phyloP scores from a whole-genome alignment of 2,888 invertebrate species.

The Cephus pulcher region DNA sequence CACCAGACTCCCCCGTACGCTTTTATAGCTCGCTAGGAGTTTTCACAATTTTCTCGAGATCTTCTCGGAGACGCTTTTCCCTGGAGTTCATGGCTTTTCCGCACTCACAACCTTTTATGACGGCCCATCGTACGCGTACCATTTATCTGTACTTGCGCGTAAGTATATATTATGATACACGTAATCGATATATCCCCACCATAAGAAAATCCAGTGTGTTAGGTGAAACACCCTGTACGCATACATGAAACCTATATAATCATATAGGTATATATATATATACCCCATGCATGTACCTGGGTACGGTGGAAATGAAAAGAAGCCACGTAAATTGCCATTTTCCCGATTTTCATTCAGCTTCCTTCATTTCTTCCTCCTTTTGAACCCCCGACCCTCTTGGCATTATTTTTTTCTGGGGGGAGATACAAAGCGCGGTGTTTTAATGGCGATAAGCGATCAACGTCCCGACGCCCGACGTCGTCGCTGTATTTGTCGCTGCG shows the following conservation, averaged over 20 bases:
- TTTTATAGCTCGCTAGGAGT: not conserved
- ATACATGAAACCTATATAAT: too few relatives aligned
- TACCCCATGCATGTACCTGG: not conserved
- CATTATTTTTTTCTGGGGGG: slow-evolving; percentile 5
- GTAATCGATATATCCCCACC: too few relatives aligned
- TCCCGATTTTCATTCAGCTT: not conserved
- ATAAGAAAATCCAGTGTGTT: too few relatives aligned
- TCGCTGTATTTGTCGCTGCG: slow-evolving; percentile 37
- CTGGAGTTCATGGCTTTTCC: not conserved
- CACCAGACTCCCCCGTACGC: not conserved
- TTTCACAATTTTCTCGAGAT: not conserved
- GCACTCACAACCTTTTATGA: not conserved
- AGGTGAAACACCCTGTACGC: not conserved
- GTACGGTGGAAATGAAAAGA: not conserved
- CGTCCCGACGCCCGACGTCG: slow-evolving; percentile 22
- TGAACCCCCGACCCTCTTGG: too few relatives aligned
- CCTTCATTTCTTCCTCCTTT: not conserved
- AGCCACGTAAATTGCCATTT: not conserved
- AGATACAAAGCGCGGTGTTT: slow-evolving; percentile 43
- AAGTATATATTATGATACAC: not conserved
- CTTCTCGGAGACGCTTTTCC: not conserved
- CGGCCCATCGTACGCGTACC: not conserved
- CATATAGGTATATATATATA: not conserved
- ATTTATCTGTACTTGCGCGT: not conserved
- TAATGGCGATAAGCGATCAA: slow-evolving; percentile 46